Percentiles rank a stretch among this genome's conserved stretches.
These are phyloP conservation scores for Odontamblyopus lacepedii DNA, from an alignment of 2,797 vertebrate species.

Conservation along the genomic window DNA sequence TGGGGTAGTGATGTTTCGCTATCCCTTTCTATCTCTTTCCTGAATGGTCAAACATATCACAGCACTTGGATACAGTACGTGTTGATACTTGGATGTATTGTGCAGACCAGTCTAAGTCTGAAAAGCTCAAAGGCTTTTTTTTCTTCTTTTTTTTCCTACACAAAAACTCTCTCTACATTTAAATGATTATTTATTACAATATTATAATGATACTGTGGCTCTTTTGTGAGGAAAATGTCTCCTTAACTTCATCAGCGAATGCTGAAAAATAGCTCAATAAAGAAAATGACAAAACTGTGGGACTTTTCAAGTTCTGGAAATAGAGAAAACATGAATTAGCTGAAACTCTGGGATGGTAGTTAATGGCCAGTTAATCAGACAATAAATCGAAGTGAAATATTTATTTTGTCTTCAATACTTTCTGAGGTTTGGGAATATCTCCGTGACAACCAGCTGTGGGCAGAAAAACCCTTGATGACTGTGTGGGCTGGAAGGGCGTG, in stretches of 20 bases:
- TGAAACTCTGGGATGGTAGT: slow-evolving; percentile 5
- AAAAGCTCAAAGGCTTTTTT: too few species aligned
- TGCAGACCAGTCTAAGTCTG: not conserved
- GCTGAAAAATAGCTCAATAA: slow-evolving; percentile 19
- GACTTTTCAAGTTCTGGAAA: not conserved
- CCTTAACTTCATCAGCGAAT: too few species aligned
- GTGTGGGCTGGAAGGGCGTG: slow-evolving; percentile 50
- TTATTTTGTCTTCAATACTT: slow-evolving; percentile 42
- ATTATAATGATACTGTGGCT: slow-evolving; percentile 11
- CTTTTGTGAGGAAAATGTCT: slow-evolving; percentile 10
- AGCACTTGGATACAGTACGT: not conserved
- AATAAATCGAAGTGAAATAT: slow-evolving; percentile 26
- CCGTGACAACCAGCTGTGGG: slow-evolving; percentile 67
- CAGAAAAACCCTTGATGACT: slow-evolving; percentile 56
- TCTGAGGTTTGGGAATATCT: slow-evolving; percentile 51
- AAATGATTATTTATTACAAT: too few species aligned
- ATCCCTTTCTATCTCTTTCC: not conserved
- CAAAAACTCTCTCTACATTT: too few species aligned
- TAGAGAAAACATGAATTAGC: not conserved
- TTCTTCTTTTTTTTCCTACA: too few species aligned
- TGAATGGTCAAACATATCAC: not conserved
- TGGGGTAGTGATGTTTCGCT: not conserved
- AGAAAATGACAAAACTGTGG: not conserved
- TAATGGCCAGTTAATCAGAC: slow-evolving; percentile 19
- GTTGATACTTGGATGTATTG: not conserved